A percentile compares a stretch with the other conserved stretches of the same genome.
Conservation (phyloP, 1,140 invertebrate species). For the Drosophila aff. region DNA sequence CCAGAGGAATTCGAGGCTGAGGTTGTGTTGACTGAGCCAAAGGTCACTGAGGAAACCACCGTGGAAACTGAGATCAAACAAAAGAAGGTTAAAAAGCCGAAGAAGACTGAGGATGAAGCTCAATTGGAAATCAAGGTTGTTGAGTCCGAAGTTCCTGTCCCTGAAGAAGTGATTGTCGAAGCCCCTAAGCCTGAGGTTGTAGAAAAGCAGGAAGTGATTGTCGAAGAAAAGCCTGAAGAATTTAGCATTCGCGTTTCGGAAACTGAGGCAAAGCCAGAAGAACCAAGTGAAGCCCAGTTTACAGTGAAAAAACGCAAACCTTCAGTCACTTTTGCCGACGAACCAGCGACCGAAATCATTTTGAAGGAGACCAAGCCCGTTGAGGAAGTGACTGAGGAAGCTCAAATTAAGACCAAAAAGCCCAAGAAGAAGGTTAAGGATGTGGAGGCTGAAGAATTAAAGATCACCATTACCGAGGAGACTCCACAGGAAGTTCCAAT, state of each 20-base stretch:
- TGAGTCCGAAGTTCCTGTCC: constrained; percentile 49
- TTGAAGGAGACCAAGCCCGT: constrained; percentile 64
- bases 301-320: constrained; percentile 64
- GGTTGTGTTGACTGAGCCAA: constrained; percentile 68
- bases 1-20: constrained; percentile 59
- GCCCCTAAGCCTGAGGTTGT: constrained; percentile 20
- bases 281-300: constrained; percentile 58
- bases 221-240: constrained; percentile 56
- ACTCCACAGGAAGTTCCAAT: constrained; percentile 56
- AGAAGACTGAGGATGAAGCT: constrained; percentile 80
- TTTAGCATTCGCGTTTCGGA: constrained; percentile 26
- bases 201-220: constrained; percentile 20
- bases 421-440: constrained; percentile 75
- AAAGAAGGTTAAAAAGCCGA: constrained; percentile 85
- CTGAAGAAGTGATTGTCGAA: constrained; percentile 47
- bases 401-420: constrained; percentile 78
- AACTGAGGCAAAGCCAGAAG: constrained; percentile 39
- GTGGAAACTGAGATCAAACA: constrained; percentile 73
- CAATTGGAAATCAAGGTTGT: constrained; percentile 65
- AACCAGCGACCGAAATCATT: constrained; percentile 73
- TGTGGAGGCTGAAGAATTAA: constrained; percentile 62
- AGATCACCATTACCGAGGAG: constrained; percentile 65
- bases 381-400: constrained; percentile 70
- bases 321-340: constrained; percentile 52
- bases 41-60: constrained; percentile 67